phyloP scores from a whole-genome alignment of 2,113 vertebrate genomes.

The Numida meleagris region DNA sequence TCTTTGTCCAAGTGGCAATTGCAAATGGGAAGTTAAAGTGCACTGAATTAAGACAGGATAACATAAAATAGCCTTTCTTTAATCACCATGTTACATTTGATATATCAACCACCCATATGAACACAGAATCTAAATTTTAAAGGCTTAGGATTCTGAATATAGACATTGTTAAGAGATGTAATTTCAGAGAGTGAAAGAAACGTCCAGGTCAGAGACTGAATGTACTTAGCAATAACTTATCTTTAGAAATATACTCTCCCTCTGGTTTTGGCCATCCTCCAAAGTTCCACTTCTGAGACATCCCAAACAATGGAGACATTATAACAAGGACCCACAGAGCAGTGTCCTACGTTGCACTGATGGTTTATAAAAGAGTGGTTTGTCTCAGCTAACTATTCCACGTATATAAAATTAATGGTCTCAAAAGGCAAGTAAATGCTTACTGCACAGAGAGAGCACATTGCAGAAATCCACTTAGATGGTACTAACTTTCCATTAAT shows the following conservation, averaged over 20 bases:
- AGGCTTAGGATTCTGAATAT: background rate
- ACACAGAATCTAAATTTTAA: background rate
- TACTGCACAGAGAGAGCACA: background rate
- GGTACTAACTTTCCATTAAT: background rate
- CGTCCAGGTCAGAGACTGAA: background rate
- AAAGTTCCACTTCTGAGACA: background rate
- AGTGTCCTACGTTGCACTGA: background rate
- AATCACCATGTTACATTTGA: background rate
- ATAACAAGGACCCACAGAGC: background rate
- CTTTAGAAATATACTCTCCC: background rate
- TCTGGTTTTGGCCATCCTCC: background rate
- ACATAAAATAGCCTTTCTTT: background rate
- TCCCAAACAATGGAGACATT: constrained; percentile 5
- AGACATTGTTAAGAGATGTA: background rate
- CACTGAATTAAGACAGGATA: background rate
- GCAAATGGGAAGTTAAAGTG: background rate
- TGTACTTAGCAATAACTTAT: background rate
- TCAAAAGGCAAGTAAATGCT: background rate
- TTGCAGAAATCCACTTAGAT: background rate
- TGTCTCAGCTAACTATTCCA: background rate
- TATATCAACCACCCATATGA: background rate
- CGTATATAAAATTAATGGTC: background rate
- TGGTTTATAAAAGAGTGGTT: background rate
- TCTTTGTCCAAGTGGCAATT: background rate
- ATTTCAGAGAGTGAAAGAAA: background rate